Evolutionary conservation across 2,113 vertebrate species (phyloP), one percentile per base, ranked within the genome.

Genomic region (Pelobates fuscus): DNA sequence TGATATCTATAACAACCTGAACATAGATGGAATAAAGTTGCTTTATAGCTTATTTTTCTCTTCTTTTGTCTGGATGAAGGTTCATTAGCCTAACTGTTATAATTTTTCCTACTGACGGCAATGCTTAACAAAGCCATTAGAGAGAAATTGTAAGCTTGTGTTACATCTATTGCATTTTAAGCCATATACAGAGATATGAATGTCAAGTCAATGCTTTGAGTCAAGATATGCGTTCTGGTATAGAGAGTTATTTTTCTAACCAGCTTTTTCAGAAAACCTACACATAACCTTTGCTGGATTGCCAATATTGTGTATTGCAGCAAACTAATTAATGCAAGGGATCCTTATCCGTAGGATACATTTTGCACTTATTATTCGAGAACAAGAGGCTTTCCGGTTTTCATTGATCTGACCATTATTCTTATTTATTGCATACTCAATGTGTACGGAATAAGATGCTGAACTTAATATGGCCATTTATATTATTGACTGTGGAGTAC

Each of bases 71-170:
- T 58, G 46, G 49, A 74, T 65, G 46, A 65, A 57, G 63, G 72
- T 59, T 75, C 72, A 75, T 75, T 75, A 67, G 64, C 63, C 43
- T 59, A 67, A 67, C 23, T 67, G 43, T 67, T 75, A 67, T 75
- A 62, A 67, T 75, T 75, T 75, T 43, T 75, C 64, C 67, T 67
- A 59, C 25, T 59, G 64, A 75, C 59, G 66, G 71, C 71, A 65
- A 55, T 65, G 46, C 52, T 74, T 74, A 74, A 65, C 62, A 74
- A 65, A 74, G 20, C 20, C 46, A 55, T 74, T 65, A 52, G 30
- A 65, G 71, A 65, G 37, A 65, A 65, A 74, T 65, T 74, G 61
- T 64, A 44, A 74, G 46, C 54, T 74, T 44, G 66, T 25, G 66
- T 67, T 75, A 75, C 71, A 23, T 66, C 52, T 46, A 46, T 66